Evolutionary conservation across 2,888 invertebrate species (phyloP).

Genomic region (Macrophya annulata): DNA sequence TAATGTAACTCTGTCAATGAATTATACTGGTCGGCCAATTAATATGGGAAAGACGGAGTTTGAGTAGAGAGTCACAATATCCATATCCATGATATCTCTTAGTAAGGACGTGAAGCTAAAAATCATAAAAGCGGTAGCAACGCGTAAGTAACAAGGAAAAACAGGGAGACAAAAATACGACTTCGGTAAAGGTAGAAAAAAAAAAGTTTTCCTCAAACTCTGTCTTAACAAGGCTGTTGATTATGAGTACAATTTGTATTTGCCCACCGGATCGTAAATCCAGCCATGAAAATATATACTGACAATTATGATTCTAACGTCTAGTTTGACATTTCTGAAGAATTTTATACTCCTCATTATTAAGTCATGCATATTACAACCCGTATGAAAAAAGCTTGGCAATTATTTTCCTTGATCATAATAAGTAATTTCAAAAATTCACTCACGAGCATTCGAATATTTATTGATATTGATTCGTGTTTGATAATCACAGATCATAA

Average conservation of each 20-base stretch:
- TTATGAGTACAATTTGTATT: slow-evolving; percentile 42
- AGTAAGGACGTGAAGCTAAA: not conserved
- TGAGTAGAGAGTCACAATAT: slow-evolving; percentile 20
- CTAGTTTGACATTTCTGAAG: not conserved
- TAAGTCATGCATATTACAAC: not conserved
- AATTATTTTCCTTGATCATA: not conserved
- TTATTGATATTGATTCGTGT: not conserved
- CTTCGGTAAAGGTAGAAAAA: not conserved
- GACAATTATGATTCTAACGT: not conserved
- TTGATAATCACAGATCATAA: not conserved
- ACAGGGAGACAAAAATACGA: slow-evolving; percentile 25
- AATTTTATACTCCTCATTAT: not conserved
- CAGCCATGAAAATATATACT: slow-evolving; percentile 27
- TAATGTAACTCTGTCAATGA: slow-evolving; percentile 5
- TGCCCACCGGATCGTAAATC: slow-evolving; percentile 26
- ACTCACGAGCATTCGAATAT: not conserved
- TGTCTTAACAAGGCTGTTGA: slow-evolving; percentile 33
- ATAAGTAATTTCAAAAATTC: not conserved
- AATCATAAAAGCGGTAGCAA: slow-evolving; percentile 11
- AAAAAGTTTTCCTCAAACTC: slow-evolving; percentile 24
- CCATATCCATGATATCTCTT: slow-evolving; percentile 18
- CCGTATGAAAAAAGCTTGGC: not conserved
- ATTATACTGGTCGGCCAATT: slow-evolving; percentile 28
- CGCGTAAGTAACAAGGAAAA: slow-evolving; percentile 17
- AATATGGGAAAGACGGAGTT: not conserved